A percentile compares a stretch with the other conserved stretches of the same genome.
Evolutionary conservation across 2,113 vertebrate species (phyloP).

Genomic region (Desmodus rotundus): DNA sequence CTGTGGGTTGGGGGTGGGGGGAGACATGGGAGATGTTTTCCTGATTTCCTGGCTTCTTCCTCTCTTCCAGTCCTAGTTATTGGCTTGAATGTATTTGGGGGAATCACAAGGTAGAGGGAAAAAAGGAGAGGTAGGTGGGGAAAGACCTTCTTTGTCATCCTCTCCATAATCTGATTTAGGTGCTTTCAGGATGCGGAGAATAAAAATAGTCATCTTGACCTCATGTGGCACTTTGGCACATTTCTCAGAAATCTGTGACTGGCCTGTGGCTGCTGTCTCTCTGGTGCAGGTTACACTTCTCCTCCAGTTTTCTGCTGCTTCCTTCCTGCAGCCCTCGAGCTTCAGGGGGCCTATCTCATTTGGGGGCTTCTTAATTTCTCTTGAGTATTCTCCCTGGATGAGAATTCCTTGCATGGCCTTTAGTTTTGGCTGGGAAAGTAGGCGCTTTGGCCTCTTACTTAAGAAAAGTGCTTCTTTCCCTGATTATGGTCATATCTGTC

Average conservation of each 20-base stretch:
- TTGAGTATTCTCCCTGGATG: neutral
- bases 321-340: neutral
- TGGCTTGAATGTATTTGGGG: neutral
- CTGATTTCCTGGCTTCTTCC: neutral
- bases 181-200: neutral
- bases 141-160: neutral
- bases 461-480: neutral
- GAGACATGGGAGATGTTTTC: fast-evolving
- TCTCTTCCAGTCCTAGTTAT: neutral
- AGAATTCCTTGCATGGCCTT: neutral
- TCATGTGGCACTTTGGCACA: neutral
- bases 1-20: neutral
- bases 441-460: neutral
- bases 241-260: neutral
- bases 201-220: neutral
- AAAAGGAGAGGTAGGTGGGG: neutral
- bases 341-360: neutral
- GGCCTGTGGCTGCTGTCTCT: neutral
- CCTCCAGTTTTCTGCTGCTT: neutral
- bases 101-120: neutral
- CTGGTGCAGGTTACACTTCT: neutral
- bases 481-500: neutral
- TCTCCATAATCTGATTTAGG: neutral
- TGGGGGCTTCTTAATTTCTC: neutral
- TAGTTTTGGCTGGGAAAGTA: neutral